Conservation (phyloP, 2,888 invertebrate species). For the Brachylomia viminalis region DNA sequence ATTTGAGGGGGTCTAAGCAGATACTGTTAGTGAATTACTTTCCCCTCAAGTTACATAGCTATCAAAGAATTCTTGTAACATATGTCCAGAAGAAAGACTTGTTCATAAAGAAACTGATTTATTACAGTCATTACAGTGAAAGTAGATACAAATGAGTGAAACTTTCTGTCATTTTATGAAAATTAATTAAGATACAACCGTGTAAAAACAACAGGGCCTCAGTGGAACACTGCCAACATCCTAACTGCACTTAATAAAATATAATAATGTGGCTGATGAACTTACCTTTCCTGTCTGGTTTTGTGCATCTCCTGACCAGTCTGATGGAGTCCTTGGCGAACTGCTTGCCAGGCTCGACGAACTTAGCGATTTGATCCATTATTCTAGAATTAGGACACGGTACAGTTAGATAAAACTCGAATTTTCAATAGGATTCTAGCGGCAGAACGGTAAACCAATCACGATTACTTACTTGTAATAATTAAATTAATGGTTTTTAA, state of each 20-base stretch:
- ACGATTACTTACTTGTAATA: slow-evolving; percentile 60
- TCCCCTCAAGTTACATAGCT: background rate
- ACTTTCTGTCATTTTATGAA: slow-evolving; percentile 19
- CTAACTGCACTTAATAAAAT: slow-evolving; percentile 20
- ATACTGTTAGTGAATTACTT: background rate
- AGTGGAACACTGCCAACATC: slow-evolving; percentile 67
- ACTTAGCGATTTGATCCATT: slow-evolving; percentile 99
- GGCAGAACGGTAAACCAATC: background rate
- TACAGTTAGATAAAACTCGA: slow-evolving; percentile 35
- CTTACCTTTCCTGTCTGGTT: slow-evolving; percentile 99
- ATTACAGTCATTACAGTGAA: slow-evolving; percentile 12
- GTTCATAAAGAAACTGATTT: background rate
- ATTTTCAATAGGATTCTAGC: slow-evolving; percentile 22
- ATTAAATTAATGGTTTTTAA: slow-evolving; percentile 53
- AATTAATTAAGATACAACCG: background rate
- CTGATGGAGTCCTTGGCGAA: slow-evolving; percentile 99
- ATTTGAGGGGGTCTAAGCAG: background rate
- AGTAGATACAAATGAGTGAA: slow-evolving; percentile 5
- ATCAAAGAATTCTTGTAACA: slow-evolving; percentile 31
- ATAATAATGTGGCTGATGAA: slow-evolving; percentile 32
- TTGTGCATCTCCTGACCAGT: slow-evolving; percentile 99
- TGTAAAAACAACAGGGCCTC: slow-evolving; percentile 29
- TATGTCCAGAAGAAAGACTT: slow-evolving; percentile 27
- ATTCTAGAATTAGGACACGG: slow-evolving; percentile 79
- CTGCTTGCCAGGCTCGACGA: slow-evolving; percentile 98